These are phyloP conservation scores for Drosophila carrolli DNA, from an alignment of 1,140 invertebrate genomes.

Conservation along the genomic window DNA sequence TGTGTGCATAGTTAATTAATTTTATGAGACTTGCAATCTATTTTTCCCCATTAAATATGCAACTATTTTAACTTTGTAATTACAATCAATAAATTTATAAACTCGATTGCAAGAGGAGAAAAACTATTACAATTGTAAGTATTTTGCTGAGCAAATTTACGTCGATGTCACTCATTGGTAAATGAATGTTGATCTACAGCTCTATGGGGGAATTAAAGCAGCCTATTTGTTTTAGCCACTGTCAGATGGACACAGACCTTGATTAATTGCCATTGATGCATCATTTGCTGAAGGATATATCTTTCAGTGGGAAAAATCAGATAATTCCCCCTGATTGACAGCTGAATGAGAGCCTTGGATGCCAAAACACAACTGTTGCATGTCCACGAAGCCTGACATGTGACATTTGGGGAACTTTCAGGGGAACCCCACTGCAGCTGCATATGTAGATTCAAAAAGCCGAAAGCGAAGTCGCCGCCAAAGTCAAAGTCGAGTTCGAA, in stretches of 20 bases:
- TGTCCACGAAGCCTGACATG: constrained; percentile 18
- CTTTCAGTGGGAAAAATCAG: no score
- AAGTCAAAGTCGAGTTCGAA: constrained; percentile 8
- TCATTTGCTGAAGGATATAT: background rate
- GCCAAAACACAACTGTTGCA: constrained; percentile 19
- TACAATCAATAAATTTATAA: no score
- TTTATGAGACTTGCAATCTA: no score
- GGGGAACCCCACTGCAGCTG: background rate
- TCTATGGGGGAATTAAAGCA: no score
- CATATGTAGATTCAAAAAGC: constrained; percentile 9
- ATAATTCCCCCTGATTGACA: constrained; percentile 8
- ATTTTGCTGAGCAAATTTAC: no score
- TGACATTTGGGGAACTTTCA: background rate
- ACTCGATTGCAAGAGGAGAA: no score
- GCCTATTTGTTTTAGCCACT: background rate
- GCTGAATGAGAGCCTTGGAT: constrained; percentile 12
- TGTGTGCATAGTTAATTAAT: no score
- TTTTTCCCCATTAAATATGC: no score
- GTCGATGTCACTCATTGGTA: no score
- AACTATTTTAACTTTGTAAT: no score
- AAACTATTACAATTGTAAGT: no score
- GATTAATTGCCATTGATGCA: constrained; percentile 9
- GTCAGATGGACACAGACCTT: background rate
- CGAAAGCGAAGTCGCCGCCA: constrained; percentile 8
- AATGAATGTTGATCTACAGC: no score